These are phyloP conservation scores for Pyrocephalus nanus DNA, from an alignment of 2,797 vertebrate genomes.

Conservation along the genomic window DNA sequence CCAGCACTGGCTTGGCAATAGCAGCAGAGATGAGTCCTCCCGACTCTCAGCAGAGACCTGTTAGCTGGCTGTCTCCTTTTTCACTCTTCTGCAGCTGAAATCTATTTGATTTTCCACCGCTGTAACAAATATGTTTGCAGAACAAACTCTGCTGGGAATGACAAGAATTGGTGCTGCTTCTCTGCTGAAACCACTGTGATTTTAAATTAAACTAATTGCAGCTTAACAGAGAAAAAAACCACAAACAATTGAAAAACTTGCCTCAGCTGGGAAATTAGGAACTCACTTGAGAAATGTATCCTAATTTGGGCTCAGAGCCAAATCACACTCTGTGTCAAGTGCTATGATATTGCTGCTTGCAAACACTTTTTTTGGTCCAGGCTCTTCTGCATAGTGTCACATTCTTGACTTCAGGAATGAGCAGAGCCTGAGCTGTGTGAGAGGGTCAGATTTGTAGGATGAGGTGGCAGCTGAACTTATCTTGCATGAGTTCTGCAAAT, in stretches of 20 bases:
- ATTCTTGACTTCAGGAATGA: background rate
- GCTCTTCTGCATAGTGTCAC: background rate
- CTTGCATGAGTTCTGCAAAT: background rate
- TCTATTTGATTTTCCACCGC: background rate
- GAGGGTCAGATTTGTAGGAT: background rate
- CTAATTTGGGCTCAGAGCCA: background rate
- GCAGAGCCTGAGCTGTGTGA: background rate
- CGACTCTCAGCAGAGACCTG: background rate
- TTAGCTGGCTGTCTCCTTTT: background rate
- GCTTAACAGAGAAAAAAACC: background rate
- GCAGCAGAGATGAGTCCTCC: background rate
- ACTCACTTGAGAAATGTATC: background rate
- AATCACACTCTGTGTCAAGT: background rate
- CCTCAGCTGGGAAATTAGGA: conserved; percentile 10
- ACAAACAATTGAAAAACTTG: background rate
- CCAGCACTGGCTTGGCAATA: background rate
- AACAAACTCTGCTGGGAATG: background rate
- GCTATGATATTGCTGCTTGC: background rate
- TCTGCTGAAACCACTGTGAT: background rate
- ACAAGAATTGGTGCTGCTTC: background rate
- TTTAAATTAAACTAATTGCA: background rate
- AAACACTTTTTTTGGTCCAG: background rate
- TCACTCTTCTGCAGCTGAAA: background rate
- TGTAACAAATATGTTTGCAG: background rate
- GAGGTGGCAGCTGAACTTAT: background rate